Conservation (phyloP, 2,113 vertebrate species). For the Tragelaphus strepsiceros region DNA sequence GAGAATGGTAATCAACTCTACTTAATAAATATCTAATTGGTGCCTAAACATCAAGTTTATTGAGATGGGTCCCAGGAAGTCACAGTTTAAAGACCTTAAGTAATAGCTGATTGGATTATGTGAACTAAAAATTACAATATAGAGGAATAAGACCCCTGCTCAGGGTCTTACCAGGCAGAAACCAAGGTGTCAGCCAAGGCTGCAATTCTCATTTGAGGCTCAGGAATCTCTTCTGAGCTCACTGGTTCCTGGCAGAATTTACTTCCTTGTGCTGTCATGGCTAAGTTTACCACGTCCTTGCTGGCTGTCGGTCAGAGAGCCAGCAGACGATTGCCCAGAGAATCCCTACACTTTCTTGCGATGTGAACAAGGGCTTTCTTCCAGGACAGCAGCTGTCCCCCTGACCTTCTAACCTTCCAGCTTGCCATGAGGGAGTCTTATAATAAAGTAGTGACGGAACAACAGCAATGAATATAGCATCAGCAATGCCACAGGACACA, state of each 20-base stretch:
- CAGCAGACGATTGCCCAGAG: neutral
- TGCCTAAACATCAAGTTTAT: neutral
- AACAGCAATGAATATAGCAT: neutral
- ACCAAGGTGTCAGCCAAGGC: neutral
- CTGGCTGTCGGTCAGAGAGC: neutral
- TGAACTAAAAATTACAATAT: constrained; percentile 4
- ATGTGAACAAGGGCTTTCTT: neutral
- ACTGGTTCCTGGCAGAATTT: neutral
- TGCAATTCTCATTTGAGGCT: neutral
- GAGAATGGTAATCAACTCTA: neutral
- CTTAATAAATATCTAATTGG: neutral
- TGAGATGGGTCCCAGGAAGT: neutral
- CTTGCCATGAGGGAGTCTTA: neutral
- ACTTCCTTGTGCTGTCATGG: neutral
- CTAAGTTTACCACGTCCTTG: neutral
- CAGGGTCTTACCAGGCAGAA: neutral
- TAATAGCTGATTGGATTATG: neutral
- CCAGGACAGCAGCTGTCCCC: neutral
- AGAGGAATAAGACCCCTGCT: neutral
- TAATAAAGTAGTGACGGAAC: neutral
- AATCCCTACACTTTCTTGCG: neutral
- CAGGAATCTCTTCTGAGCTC: neutral
- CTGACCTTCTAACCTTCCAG: neutral
- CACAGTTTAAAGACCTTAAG: neutral
- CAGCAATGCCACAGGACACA: neutral